Evolutionary conservation across 2,797 vertebrate genomes (phyloP), one percentile per base, ranked within the genome.

Genomic region (Lates japonicus): DNA sequence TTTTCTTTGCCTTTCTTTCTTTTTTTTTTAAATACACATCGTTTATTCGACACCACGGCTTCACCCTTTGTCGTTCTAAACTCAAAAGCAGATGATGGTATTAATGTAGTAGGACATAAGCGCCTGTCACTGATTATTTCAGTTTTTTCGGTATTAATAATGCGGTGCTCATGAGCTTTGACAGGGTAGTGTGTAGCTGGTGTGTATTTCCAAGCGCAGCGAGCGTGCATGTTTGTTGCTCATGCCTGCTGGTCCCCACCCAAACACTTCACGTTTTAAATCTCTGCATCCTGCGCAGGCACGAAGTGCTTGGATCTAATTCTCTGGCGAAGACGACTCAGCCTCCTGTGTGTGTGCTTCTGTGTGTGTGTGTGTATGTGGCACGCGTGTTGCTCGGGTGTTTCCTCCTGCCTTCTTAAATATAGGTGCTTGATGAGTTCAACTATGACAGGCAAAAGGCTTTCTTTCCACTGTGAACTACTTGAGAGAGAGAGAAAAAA

Each of bases 351-450:
- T 95, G 92, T 89, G 87, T 83, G 19, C 87, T 54, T 80, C 77
- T 76, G 74, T 74, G 70, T 78, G 75, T 82, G 76, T 51, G 59
- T 48, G 81, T 29, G 54, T 89, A 72, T 74, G 88, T 59, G 79
- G 67, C 61, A 88, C 84, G 91, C 88, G 67, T 86, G 89, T 89
- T 86, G 92, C 90, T 92, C 92, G 94, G 93, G 94, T 95, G 94
- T 95, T 95, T 95, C 95, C 95, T 96, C 90, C 91, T 92, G 93
- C 93, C 90, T 91, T 91, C 95, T 91, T 94, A 95, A 95, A n/a
- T n/a, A n/a, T 94, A 95, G 95, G 95, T 95, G 96, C 95, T 95
- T 94, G 94, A 94, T 95, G 94, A 96, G 97, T 97, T 97, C 97
- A 97, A 94, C 92, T 93, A 96, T 96, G 97, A 97, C 96, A 97